phyloP scores from a whole-genome alignment of 2,888 invertebrate genomes.

The Cancer borealis region DNA sequence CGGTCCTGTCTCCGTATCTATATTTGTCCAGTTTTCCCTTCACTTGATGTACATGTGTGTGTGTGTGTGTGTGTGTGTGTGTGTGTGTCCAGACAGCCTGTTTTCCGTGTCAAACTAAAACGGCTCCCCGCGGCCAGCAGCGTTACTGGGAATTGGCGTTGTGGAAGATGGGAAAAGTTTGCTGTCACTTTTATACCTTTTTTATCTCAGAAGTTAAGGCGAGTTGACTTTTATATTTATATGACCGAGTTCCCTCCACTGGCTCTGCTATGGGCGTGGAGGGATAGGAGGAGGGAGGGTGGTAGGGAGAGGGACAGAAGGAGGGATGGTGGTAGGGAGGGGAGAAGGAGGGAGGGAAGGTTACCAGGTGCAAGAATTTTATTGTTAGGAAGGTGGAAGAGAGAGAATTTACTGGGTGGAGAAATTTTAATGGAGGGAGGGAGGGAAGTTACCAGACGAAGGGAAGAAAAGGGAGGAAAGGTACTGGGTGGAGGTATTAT shows the following conservation, averaged over 20 bases:
- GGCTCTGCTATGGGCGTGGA: neutral
- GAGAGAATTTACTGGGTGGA: neutral
- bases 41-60: neutral
- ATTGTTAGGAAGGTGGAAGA: neutral
- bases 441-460: neutral
- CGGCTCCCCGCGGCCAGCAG: neutral
- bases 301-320: neutral
- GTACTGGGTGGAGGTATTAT: neutral
- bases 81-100: conserved; percentile 4
- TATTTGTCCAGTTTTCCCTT: too few species aligned
- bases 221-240: conserved; percentile 28
- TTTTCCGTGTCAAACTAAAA: neutral
- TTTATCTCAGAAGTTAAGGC: conserved; percentile 22
- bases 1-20: too few species aligned
- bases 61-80: conserved; percentile 4
- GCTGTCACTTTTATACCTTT: conserved; percentile 33
- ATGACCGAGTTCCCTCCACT: conserved; percentile 27
- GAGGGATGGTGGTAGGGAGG: neutral
- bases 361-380: neutral
- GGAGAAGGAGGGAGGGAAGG: neutral
- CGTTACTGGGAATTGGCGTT: neutral
- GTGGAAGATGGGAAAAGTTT: conserved; percentile 38
- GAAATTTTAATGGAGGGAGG: neutral
- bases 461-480: neutral
- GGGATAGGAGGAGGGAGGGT: neutral